Base-by-base conservation (phyloP, 2,888 invertebrate species). In the Trissonchulus sp. region DNA sequence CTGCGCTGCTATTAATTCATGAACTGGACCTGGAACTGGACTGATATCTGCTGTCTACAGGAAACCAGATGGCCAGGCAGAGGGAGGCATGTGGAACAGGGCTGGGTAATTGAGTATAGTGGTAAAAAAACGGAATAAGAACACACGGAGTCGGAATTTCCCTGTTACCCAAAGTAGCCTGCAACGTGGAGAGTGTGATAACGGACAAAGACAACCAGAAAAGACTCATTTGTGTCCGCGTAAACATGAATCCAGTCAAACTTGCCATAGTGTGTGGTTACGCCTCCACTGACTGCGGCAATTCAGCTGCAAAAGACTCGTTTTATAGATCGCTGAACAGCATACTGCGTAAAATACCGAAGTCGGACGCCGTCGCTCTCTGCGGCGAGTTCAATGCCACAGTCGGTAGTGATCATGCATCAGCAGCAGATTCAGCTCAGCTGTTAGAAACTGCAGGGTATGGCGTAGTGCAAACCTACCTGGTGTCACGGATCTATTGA, bases 1-100 rank as follows among this genome's bases (percentile, higher is more conserved):
- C 23, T 15, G 8, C 48, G 8, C 8, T 23, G 8, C 48, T 48
- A 15, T 23, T 48, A 15, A 48, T 48, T 23, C 48, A 48, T 48
- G 48, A 48, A 48, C 48, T 48, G 8, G 48, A 23, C 8, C 48
- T 15, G 23, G 8, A 15, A 48, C 8, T 15, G 48, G 48, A n/a
- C 23, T 48, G 48, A 48, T 23, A 48, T 48, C 48, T 48, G 48
- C 48, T 48, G 48, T 48, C 48, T 48, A 48, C 48, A 48, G 48
- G 48, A 48, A 48, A 15, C 48, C 8, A 8, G 48, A 48, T 48
- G 48, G 48, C 48, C 48, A 48, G 48, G 48, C 8, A 48, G 48
- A 23, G 48, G 48, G 8, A 15, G 48, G 8, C 8, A 48, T 15
- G 8, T 15, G 8, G 48, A 15, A 23, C 8, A 48, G 8, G 48